Evolutionary conservation across 2,888 invertebrate genomes (phyloP), one percentile per base, ranked within the genome.

Genomic region (Epinotia demarniana): DNA sequence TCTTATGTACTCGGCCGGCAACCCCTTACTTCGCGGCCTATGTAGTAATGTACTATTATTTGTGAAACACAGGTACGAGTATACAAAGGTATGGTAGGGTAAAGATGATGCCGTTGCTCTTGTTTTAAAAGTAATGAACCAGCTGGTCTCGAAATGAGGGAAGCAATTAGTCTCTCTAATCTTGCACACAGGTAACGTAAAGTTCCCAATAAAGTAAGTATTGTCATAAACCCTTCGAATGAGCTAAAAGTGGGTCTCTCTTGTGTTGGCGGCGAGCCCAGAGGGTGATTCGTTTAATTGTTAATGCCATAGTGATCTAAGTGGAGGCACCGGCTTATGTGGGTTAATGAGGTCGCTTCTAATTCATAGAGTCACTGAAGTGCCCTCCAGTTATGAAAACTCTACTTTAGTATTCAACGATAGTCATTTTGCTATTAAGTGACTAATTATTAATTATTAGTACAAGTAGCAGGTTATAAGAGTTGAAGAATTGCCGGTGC

Each of bases 331-430:
- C 78, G 82, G 85, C 87, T 88, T 87, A 89, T 91, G 85, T 90
- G 89, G 91, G 90, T 91, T 92, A 93, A 93, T 92, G 91, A 91
- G 92, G 89, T 88, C 86, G 81, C 87, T 85, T 86, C 88, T 91
- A 91, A 92, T 91, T 92, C 89, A 91, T 89, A 87, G 85, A 85
- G 87, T 87, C 87, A 87, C 85, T 87, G 85, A 89, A 87, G 79
- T 82, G 82, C 83, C 85, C 85, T 85, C 83, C 81, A 80, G 85
- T 85, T 89, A 88, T 88, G 87, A 88, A 89, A 80, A 77, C 77
- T 77, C 66, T 53, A 69, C 60, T 62, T 49, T 23, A 39, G 58
- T 49, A 39, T 61, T 55, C 58, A 43, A 27, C 27, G n/a, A 23
- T 55, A 68, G 23, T 53, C 53, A 53, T 60, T 64, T 64, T 18